These are phyloP conservation scores for Trichomycterus rosablanca DNA, from an alignment of 2,113 vertebrate genomes.

Conservation along the genomic window DNA sequence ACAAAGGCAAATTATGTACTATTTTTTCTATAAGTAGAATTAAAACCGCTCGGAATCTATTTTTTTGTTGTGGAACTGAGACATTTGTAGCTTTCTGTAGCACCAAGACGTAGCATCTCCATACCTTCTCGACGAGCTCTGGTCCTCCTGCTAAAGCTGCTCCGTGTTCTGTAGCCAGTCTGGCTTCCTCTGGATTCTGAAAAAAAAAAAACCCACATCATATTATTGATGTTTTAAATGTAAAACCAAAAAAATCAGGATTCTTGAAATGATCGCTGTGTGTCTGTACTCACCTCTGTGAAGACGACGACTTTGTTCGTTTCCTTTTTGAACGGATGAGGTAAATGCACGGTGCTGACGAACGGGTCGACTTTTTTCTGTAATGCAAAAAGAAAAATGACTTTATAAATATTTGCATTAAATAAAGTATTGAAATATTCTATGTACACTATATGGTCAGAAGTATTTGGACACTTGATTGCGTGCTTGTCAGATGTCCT, in stretches of 20 bases:
- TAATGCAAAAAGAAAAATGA: neutral
- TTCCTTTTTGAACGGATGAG: conserved; percentile 68
- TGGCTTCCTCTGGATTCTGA: conserved; percentile 74
- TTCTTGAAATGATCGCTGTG: too few relatives aligned
- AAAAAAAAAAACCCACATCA: neutral
- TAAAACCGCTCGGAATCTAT: too few relatives aligned
- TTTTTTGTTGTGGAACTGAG: too few relatives aligned
- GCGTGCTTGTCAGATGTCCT: too few relatives aligned
- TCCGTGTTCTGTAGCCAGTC: conserved; percentile 72
- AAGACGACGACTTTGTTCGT: conserved; percentile 83
- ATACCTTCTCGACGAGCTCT: conserved; percentile 81
- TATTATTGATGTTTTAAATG: neutral
- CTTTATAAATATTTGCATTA: too few relatives aligned
- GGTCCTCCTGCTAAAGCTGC: conserved; percentile 77
- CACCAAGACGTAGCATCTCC: too few relatives aligned
- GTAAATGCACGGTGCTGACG: conserved; percentile 69
- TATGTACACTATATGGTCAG: neutral
- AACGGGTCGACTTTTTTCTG: conserved; percentile 86
- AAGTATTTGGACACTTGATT: too few relatives aligned
- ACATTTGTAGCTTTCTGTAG: too few relatives aligned
- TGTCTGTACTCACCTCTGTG: conserved; percentile 82
- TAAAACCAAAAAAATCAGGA: too few relatives aligned
- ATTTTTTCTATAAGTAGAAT: too few relatives aligned
- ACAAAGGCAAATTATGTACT: too few relatives aligned
- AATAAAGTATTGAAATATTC: too few relatives aligned